Base-by-base conservation (phyloP, 2,888 invertebrate genomes). In the Neoascia interrupta region DNA sequence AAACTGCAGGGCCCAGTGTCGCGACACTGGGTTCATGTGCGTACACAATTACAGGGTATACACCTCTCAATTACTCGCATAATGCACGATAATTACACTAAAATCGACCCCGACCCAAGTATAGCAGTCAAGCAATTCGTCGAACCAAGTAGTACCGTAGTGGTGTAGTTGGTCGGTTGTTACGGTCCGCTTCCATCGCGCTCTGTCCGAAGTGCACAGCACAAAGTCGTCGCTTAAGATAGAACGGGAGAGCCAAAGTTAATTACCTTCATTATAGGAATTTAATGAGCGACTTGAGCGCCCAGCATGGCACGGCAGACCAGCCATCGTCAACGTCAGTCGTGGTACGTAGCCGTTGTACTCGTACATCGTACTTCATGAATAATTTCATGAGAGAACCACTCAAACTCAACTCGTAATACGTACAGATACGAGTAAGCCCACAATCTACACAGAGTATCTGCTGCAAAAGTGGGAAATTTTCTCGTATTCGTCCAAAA, bases 221-320 rank as follows among this genome's bases (percentile, higher is more conserved):
- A 49, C 23, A 36, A 37, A 39, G 41, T 51, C 39, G n/a, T 41
- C 28, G 47, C 58, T 54, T 51, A 58, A 64, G 80, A 74, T 45
- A 54, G 74, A 80, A 74, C 69, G 74, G 58, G 63, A 74, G 31
- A 74, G 80, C 58, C 80, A 51, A 47, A 80, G 61, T 63, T 74
- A 80, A 80, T 80, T 80, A 74, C 80, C 80, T 80, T 80, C 80
- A 80, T 80, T 80, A 80, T 80, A 74, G 51, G 45, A 80, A 74
- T 80, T 80, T 80, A 80, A 80, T 80, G 80, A 74, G 69, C 56
- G 69, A 74, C 80, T 80, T 80, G 74, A 74, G 74, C 68, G 63
- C 60, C 58, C 70, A 60, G 60, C 72, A 43, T 26, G 47, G 64
- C 54, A 61, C 45, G 39, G 19, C 69, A 63, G 26, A 11, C 19